Base-by-base conservation (phyloP, 2,888 invertebrate genomes). In the Dyspetes luteomarginatus region DNA sequence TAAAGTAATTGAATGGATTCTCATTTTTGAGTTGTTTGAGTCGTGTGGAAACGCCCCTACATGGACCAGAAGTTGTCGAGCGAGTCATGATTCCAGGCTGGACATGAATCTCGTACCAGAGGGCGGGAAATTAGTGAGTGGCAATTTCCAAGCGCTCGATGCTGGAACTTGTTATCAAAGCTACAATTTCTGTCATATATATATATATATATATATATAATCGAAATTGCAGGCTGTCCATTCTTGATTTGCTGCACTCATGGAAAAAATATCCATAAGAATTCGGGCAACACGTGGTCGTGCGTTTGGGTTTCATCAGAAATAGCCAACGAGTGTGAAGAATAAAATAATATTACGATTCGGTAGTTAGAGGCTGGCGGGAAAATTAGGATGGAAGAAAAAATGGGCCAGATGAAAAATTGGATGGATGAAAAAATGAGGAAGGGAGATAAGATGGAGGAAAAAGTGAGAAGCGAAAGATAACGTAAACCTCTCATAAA, bases 231-330 rank as follows among this genome's bases (percentile, higher is more conserved):
- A 58, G 17, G 56, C 9, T 67, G 43, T 26, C 65, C 15, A 22
- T 30, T 65, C 56, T 68, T 26, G 52, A 69, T 55, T 76, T 55
- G 28, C 41, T 69, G 26, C 17, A 15, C 15, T 48, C 2, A 3
- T 45, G 9, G 2, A 36, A 19, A 12, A 52, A 69, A 62, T 87
- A 86, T 86, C 83, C 82, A 86, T 84, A 85, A 87, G 84, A 85
- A 88, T 85, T 83, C 82, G 71, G 41, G 55, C 75, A 71, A 69
- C 75, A 65, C 58, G 43, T 55, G 45, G 58, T 69, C 74, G 65
- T 60, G 76, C 72, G 58, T 67, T 69, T 76, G 74, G 67, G 41
- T 24, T 36, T 48, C 22, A 52, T 24, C 15, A 19, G 26, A 68
- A 67, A 26, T 7, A 22, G 24, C 1, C 26, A 43, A 17, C 43